Evolutionary conservation across 2,113 vertebrate species (phyloP).

Genomic region (Prietella phreatophila): DNA sequence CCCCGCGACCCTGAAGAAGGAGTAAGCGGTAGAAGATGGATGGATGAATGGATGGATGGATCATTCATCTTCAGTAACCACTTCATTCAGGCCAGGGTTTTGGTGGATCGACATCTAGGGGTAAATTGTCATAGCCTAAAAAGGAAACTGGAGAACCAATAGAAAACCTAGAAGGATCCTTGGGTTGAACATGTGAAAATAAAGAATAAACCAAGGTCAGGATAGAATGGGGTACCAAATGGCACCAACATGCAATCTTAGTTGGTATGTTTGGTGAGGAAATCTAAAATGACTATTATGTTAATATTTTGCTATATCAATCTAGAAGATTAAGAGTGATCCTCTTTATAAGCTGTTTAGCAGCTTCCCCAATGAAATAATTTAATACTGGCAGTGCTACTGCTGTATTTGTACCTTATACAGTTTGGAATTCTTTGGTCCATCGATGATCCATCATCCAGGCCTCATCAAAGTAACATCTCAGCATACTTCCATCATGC

Average conservation of each 20-base stretch:
- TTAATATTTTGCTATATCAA: background rate
- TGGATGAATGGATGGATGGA: too few relatives aligned
- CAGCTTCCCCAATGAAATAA: background rate
- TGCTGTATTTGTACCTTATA: background rate
- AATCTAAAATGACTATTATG: background rate
- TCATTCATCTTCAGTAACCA: too few relatives aligned
- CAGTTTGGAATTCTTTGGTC: background rate
- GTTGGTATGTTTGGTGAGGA: background rate
- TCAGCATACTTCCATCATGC: background rate
- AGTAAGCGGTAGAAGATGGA: too few relatives aligned
- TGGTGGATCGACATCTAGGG: too few relatives aligned
- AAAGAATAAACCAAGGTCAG: background rate
- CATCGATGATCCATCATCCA: background rate
- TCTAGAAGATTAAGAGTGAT: background rate
- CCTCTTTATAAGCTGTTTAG: background rate
- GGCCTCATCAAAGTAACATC: background rate
- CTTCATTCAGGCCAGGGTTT: too few relatives aligned
- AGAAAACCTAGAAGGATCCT: background rate
- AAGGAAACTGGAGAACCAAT: too few relatives aligned
- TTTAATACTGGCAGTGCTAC: background rate
- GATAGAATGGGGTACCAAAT: background rate
- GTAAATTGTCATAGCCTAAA: too few relatives aligned
- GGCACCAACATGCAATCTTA: background rate
- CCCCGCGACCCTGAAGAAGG: too few relatives aligned
- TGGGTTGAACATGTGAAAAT: background rate